phyloP scores from a whole-genome alignment of 2,113 vertebrate species.

The Rhinolophus ferrumequinum region DNA sequence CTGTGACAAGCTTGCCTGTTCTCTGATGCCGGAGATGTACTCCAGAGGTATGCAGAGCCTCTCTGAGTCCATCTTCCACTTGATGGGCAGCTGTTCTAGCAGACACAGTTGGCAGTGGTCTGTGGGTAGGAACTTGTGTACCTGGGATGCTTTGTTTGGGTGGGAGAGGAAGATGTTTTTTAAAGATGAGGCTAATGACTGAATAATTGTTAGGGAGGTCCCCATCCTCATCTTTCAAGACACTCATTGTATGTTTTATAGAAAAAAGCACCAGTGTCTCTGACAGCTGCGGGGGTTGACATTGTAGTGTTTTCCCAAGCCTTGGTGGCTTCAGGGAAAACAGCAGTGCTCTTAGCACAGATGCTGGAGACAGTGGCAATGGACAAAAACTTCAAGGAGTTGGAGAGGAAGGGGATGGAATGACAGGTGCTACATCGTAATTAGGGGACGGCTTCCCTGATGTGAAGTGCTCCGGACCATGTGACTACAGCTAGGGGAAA shows the following conservation, averaged over 20 bases:
- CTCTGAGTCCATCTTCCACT: slow-evolving; percentile 54
- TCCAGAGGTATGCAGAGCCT: not conserved
- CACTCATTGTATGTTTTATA: not conserved
- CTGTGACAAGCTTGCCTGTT: slow-evolving; percentile 66
- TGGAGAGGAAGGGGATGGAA: not conserved
- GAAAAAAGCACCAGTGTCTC: not conserved
- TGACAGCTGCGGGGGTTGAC: not conserved
- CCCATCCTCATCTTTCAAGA: not conserved
- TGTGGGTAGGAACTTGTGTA: not conserved
- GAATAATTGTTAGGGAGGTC: not conserved
- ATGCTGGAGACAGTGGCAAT: not conserved
- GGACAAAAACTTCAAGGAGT: not conserved
- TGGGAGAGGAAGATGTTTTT: not conserved
- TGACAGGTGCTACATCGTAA: slow-evolving; percentile 1
- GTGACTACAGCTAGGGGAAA: not conserved
- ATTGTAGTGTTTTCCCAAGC: not conserved
- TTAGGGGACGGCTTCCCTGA: not conserved
- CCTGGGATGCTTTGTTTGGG: not conserved
- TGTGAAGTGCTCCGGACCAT: not conserved
- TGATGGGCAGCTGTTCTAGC: slow-evolving; percentile 47
- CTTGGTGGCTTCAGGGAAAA: not conserved
- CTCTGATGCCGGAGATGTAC: slow-evolving; percentile 28
- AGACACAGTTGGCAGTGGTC: slow-evolving; percentile 69
- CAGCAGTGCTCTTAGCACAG: not conserved
- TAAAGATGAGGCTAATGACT: not conserved